phyloP scores from a whole-genome alignment of 1,140 invertebrate genomes.

The Drosophila sturtevanti region DNA sequence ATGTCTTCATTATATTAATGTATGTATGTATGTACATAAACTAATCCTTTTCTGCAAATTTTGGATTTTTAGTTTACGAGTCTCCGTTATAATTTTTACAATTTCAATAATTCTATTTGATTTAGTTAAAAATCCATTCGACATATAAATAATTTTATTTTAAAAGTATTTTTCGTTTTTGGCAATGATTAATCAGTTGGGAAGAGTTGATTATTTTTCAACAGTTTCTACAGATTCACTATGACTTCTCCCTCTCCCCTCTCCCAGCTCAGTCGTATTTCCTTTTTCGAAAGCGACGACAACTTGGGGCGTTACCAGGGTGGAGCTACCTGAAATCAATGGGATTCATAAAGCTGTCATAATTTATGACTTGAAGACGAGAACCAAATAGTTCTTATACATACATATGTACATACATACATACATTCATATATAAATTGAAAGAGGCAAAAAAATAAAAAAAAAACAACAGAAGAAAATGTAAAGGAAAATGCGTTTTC shows the following conservation, averaged over 20 bases:
- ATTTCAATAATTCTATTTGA: no score
- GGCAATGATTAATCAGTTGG: not conserved
- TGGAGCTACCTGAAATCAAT: constrained; percentile 38
- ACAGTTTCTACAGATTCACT: no score
- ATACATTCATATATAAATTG: no score
- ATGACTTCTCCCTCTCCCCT: not conserved
- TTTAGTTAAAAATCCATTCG: not conserved
- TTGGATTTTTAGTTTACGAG: no score
- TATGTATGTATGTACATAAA: no score
- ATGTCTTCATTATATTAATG: no score
- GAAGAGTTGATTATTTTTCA: not conserved
- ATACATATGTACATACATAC: no score
- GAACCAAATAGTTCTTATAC: constrained; percentile 12
- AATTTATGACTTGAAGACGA: constrained; percentile 29
- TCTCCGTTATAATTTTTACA: no score
- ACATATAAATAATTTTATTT: not conserved
- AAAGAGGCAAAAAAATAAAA: not conserved
- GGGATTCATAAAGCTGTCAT: constrained; percentile 14
- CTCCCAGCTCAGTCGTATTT: no score
- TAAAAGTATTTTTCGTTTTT: not conserved
- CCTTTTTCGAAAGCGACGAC: constrained; percentile 34
- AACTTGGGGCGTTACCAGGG: constrained; percentile 45
- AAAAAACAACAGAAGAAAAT: constrained; percentile 2
- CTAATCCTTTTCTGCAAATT: no score
- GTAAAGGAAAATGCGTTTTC: constrained; percentile 53